phyloP scores from a whole-genome alignment of 2,797 vertebrate species.

The Phrynocephalus vlangalii region DNA sequence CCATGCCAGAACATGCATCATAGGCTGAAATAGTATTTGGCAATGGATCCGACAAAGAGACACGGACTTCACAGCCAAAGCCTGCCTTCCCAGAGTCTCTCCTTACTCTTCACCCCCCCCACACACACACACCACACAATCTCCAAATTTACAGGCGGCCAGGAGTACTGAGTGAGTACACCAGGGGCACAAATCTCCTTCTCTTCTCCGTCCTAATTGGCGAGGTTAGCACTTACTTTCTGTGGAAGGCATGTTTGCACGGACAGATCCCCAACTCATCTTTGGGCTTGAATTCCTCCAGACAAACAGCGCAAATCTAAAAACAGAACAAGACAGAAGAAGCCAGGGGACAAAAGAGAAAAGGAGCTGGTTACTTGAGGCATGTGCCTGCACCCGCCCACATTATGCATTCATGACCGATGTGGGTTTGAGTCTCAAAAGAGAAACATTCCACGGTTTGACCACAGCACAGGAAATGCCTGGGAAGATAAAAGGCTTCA shows the following conservation, averaged over 20 bases:
- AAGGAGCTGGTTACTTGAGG: accelerated
- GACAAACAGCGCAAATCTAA: constrained; percentile 97
- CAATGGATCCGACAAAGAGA: background rate
- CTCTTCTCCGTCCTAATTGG: too few species aligned
- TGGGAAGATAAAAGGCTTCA: too few species aligned
- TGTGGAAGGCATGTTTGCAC: constrained; percentile 99
- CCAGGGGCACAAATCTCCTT: background rate
- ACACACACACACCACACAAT: too few species aligned
- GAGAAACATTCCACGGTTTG: background rate
- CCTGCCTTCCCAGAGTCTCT: too few species aligned
- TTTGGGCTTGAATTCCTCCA: constrained; percentile 99
- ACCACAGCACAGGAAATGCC: too few species aligned
- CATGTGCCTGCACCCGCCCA: accelerated
- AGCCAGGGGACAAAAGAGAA: background rate
- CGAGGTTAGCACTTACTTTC: constrained; percentile 89
- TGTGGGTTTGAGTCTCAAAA: background rate
- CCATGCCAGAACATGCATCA: too few species aligned
- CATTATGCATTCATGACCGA: background rate
- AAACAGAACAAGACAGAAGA: background rate
- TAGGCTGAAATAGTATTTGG: too few species aligned
- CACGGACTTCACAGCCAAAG: background rate
- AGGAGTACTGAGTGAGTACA: background rate
- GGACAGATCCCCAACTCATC: constrained; percentile 98
- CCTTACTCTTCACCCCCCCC: accelerated
- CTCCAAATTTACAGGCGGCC: background rate